Base-by-base conservation (phyloP, 2,797 vertebrate species). In the Holocentrus rufus region DNA sequence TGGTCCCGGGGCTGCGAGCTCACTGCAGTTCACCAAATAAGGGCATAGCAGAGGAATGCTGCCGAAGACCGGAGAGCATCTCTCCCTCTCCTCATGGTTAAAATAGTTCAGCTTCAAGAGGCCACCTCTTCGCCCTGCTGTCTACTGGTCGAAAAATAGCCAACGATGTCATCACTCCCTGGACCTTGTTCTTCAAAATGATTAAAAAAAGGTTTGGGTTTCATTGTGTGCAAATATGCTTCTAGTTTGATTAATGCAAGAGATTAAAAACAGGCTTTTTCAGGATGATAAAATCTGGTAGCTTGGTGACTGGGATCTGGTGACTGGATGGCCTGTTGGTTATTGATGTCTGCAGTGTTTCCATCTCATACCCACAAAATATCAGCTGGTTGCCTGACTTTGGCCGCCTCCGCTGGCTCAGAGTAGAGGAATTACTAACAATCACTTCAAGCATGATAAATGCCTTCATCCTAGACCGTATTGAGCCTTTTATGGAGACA, bases 21-120 rank as follows among this genome's bases (percentile, higher is more conserved):
- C 73, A 50, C 90, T 79, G 87, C 72, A 85, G 83, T 93, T 94
- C 91, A 92, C 94, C 94, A 94, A 95, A 95, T 95, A 95, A 93
- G 94, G 94, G 83, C 92, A 94, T 92, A 83, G 80, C 72, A 87
- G 87, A 91, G 91, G 91, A 93, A 93, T 89, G 90, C 85, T 89
- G 84, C 86, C 82, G 82, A 83, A 83, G 84, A 86, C 65, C 76
- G 69, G 85, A 89, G 90, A 91, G 79, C 89, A 93, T 94, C 90
- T 93, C 91, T 86, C 79, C 77, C 80, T 82, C 58, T 71, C 69
- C 85, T 80, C 63, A 59, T 83, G 77, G 89, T 80, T 84, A 77
- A 91, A 92, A 93, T 84, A 91, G 78, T 82, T 83, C 1, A 30
- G 80, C 80, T 81, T 76, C 83, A 65, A 87, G 79, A 80, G 74